Evolutionary conservation across 2,888 invertebrate genomes (phyloP).

Genomic region (Lepidocyrtoides sp.): DNA sequence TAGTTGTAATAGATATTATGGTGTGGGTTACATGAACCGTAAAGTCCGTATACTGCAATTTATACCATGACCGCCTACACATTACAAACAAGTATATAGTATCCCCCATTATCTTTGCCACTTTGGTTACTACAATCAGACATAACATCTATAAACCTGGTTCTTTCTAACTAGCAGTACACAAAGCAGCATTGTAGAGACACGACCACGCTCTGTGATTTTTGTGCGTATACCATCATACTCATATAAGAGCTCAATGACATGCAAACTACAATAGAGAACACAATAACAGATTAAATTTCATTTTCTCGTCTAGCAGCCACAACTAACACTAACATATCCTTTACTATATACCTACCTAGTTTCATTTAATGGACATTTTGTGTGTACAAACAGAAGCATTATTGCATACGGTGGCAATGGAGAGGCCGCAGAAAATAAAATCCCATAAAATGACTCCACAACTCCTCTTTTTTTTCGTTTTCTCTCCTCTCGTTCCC

Average conservation of each 20-base stretch:
- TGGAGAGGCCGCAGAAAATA: constrained; percentile 25
- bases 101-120: too few relatives aligned
- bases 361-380: constrained; percentile 7
- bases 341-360: not conserved
- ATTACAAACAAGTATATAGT: too few relatives aligned
- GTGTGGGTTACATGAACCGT: too few relatives aligned
- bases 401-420: not conserved
- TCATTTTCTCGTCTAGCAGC: constrained; percentile 13
- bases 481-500: not conserved
- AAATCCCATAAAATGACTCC: constrained; percentile 62
- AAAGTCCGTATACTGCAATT: too few relatives aligned
- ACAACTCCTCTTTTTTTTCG: not conserved
- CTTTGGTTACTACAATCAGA: too few relatives aligned
- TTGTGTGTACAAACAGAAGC: not conserved
- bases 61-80: too few relatives aligned
- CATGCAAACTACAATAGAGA: constrained; percentile 39
- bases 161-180: too few relatives aligned
- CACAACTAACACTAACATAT: not conserved
- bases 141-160: too few relatives aligned
- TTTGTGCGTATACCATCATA: not conserved
- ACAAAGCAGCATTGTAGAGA: too few relatives aligned
- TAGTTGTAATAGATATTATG: too few relatives aligned
- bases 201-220: not conserved
- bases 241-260: not conserved
- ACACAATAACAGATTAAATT: constrained; percentile 33